Percentiles rank a stretch among this genome's conserved stretches.
Evolutionary conservation across 2,888 invertebrate genomes (phyloP).

Genomic region (Drosophila buzzatii): DNA sequence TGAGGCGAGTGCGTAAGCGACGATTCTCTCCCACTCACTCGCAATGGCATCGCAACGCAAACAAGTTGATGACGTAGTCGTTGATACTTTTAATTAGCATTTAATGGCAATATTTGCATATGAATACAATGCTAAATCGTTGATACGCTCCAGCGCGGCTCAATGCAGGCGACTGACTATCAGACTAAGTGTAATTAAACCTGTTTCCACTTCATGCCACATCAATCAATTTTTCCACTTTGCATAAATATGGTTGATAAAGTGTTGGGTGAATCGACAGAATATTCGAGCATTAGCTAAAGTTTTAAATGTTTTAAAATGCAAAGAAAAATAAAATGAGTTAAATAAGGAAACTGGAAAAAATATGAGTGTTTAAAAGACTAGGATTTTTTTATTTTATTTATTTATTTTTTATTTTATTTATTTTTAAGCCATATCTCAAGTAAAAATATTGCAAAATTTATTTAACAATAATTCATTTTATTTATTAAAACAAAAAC

Average conservation of each 20-base stretch:
- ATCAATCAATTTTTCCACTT: slow-evolving; percentile 2
- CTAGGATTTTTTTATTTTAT: too few relatives aligned
- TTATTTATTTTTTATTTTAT: too few relatives aligned
- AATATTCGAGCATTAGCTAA: not conserved
- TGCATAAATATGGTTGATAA: not conserved
- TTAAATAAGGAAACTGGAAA: too few relatives aligned
- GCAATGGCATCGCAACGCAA: slow-evolving; percentile 23
- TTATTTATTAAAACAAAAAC: not conserved
- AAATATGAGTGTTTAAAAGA: too few relatives aligned
- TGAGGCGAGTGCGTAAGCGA: slow-evolving; percentile 55
- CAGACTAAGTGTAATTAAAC: slow-evolving; percentile 14
- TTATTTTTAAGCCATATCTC: too few relatives aligned
- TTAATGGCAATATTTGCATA: slow-evolving; percentile 66
- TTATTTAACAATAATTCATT: not conserved
- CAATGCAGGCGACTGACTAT: slow-evolving; percentile 6
- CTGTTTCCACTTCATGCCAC: slow-evolving; percentile 8
- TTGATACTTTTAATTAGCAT: slow-evolving; percentile 67
- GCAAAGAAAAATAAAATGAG: not conserved
- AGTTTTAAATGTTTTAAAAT: not conserved
- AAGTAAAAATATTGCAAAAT: not conserved
- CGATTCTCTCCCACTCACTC: not conserved
- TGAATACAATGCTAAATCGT: not conserved
- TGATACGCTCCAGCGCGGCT: slow-evolving; percentile 26
- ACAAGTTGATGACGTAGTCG: slow-evolving; percentile 53
- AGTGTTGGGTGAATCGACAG: too few relatives aligned